Evolutionary conservation across 2,797 vertebrate genomes (phyloP), one percentile per base, ranked within the genome.

Genomic region (Sebastes umbrosus): DNA sequence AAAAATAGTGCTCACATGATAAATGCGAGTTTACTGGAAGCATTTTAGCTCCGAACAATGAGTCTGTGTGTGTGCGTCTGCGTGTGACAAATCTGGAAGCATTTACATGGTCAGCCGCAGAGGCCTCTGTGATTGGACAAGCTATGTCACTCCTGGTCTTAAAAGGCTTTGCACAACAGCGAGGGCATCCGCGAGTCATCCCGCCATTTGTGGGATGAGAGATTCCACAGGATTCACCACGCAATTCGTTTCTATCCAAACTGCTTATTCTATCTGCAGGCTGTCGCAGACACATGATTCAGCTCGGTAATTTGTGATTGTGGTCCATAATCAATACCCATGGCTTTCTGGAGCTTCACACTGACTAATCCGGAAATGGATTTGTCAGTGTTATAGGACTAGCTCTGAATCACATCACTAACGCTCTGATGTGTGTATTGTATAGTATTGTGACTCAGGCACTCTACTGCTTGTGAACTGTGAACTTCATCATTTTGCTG

Each of bases 11-110:
- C 88, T 92, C 91, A 84, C 91, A 94, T 94, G 94, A 96, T 94
- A 93, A 94, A 96, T 95, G 94, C 75, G 84, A 92, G 91, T 95
- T 96, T 94, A 95, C 94, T 95, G 95, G 95, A 96, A 96, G 90
- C 91, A 86, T 93, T 95, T 91, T 88, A 85, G 91, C 88, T 90
- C 84, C 62, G 91, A 95, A 95, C 95, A 96, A 94, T 95, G 92
- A 91, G 80, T 86, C 84, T 88, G 83, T 92, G 87, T 92, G 85
- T 84, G 83, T 87, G 77, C 83, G 78, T 88, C 79, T 80, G 82
- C 84, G 79, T 90, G 84, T 87, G 75, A 94, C 94, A 94, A 94
- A 95, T 96, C 95, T 96, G 95, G 95, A 95, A 96, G 91, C 92
- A 95, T 91, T 96, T 96, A 54, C 95, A 94, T 91, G 91, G 94